Conservation (phyloP, 2,113 vertebrate species). For the Megaceryle torquata region DNA sequence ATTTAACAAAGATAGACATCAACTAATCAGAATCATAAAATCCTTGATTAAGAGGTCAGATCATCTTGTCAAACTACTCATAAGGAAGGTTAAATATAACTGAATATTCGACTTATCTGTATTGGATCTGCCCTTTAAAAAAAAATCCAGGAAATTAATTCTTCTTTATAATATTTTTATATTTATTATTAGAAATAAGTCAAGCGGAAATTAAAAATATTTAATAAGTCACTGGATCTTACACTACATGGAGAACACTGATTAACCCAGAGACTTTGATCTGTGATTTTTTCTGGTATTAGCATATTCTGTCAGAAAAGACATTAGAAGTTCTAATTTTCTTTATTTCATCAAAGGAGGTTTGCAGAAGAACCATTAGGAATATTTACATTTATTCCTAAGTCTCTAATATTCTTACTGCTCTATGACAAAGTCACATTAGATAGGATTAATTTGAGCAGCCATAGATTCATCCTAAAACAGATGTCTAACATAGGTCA, state of each 20-base stretch:
- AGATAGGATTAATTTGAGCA: constrained; percentile 19
- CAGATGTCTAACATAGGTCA: constrained; percentile 15
- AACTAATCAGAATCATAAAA: background rate
- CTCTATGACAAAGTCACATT: constrained; percentile 18
- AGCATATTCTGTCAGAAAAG: constrained; percentile 7
- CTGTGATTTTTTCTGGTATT: background rate
- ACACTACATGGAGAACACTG: background rate
- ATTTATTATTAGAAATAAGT: background rate
- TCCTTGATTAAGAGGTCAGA: constrained; percentile 15
- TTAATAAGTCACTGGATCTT: background rate
- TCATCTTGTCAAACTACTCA: background rate
- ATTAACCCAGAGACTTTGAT: constrained; percentile 12
- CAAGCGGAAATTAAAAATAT: background rate
- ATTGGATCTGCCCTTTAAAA: background rate
- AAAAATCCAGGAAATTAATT: background rate
- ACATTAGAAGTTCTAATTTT: constrained; percentile 31
- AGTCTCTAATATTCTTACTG: constrained; percentile 19
- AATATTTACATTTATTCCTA: constrained; percentile 43
- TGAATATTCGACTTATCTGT: background rate
- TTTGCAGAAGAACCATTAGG: background rate
- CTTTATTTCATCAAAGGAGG: background rate
- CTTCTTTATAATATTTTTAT: background rate
- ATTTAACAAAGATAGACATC: constrained; percentile 1
- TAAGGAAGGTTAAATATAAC: constrained; percentile 1
- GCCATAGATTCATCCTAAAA: background rate